A percentile compares a stretch with the other conserved stretches of the same genome.
Evolutionary conservation across 1,140 invertebrate species (phyloP).

Genomic region (Bombus vancouverensis): DNA sequence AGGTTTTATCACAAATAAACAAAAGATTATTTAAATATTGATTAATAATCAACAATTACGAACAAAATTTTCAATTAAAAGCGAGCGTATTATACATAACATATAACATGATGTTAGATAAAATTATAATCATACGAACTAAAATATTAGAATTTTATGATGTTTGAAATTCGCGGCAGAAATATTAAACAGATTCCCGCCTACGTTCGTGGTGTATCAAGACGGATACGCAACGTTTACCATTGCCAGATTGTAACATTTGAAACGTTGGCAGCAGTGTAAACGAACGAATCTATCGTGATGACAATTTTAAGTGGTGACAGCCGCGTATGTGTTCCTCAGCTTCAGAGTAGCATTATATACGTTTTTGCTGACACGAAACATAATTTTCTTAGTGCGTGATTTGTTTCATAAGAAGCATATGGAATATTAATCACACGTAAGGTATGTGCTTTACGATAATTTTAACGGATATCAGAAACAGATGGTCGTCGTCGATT

Average conservation of each 20-base stretch:
- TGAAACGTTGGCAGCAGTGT: conserved; percentile 59
- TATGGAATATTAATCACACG: conserved; percentile 20
- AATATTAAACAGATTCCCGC: background rate
- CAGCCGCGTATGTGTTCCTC: conserved; percentile 61
- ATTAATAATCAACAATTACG: no score
- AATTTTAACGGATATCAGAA: conserved; percentile 8
- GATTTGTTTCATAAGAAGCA: conserved; percentile 12
- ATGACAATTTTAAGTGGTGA: conserved; percentile 69
- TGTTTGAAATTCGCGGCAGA: background rate
- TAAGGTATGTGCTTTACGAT: conserved; percentile 20
- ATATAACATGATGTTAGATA: background rate
- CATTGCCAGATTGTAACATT: background rate
- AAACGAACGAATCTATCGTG: conserved; percentile 46
- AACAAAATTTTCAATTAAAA: no score
- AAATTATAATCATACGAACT: background rate
- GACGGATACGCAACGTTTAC: background rate
- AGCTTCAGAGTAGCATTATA: conserved; percentile 25
- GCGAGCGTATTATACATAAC: no score
- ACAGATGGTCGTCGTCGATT: conserved; percentile 57
- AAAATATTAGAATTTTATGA: background rate
- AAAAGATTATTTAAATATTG: no score
- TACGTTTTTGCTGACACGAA: conserved; percentile 21
- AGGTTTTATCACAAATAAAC: no score
- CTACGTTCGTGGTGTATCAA: background rate
- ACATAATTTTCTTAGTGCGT: conserved; percentile 24